Evolutionary conservation across 2,888 invertebrate genomes (phyloP).

Genomic region (Balanococcus diminutus): DNA sequence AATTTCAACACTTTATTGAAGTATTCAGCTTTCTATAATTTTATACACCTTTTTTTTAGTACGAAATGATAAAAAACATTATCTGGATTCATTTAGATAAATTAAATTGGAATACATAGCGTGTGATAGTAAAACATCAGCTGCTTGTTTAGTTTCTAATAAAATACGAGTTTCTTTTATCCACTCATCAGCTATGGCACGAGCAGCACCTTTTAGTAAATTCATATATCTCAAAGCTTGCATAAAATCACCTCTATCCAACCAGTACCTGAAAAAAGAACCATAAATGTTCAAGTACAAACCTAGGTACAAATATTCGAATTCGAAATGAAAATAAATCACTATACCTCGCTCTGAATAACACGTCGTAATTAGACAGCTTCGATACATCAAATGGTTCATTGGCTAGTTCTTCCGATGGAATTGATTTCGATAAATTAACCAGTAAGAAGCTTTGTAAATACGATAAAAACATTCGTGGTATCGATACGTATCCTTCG

Average conservation of each 20-base stretch:
- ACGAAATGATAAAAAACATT: conserved; percentile 16
- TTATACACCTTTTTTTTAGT: conserved; percentile 12
- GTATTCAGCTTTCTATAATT: not conserved
- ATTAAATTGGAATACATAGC: conserved; percentile 63
- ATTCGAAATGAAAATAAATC: not conserved
- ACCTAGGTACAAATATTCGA: too few species aligned
- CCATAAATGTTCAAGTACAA: conserved; percentile 49
- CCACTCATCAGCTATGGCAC: conserved; percentile 84
- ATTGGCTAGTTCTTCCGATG: conserved; percentile 75
- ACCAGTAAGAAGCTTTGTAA: conserved; percentile 85
- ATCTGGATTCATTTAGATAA: conserved; percentile 40
- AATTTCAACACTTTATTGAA: conserved; percentile 2
- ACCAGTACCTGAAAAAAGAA: conserved; percentile 71
- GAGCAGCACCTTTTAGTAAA: conserved; percentile 85
- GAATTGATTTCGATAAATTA: conserved; percentile 72
- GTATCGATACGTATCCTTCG: conserved; percentile 83
- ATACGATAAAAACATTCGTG: conserved; percentile 83
- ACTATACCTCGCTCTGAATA: conserved; percentile 84
- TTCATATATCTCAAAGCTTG: conserved; percentile 86
- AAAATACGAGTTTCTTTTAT: conserved; percentile 80
- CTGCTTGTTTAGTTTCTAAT: conserved; percentile 88
- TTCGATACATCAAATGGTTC: conserved; percentile 70
- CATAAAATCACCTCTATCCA: conserved; percentile 86
- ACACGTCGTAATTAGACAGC: conserved; percentile 85
- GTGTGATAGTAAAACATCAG: conserved; percentile 86